Evolutionary conservation across 2,888 invertebrate species (phyloP).

Genomic region (Leptopilina myrica): DNA sequence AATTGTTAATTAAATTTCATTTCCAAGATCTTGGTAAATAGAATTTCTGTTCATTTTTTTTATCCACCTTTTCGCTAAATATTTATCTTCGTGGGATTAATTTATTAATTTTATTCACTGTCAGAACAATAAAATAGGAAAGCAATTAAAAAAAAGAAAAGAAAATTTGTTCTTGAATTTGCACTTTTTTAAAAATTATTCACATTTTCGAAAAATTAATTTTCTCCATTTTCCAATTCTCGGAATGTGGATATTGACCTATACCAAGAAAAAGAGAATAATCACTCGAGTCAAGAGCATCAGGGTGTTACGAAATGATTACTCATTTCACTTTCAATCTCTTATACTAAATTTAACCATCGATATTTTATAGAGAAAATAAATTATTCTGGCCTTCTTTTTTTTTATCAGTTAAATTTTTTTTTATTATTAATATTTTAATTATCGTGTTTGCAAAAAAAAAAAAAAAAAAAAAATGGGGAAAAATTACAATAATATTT

Average conservation of each 20-base stretch:
- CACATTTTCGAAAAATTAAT: not conserved
- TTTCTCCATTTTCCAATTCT: not conserved
- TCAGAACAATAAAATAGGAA: too few relatives aligned
- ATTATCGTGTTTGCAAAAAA: not conserved
- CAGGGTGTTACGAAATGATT: constrained; percentile 29
- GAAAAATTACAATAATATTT: not conserved
- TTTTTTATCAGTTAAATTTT: not conserved
- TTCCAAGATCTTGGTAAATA: too few relatives aligned
- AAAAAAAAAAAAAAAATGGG: not conserved
- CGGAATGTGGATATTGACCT: constrained; percentile 18
- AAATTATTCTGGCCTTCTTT: not conserved
- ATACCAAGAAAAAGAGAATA: constrained; percentile 21
- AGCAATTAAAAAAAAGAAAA: not conserved
- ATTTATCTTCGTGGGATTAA: too few relatives aligned
- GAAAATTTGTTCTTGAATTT: not conserved
- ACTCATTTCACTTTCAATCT: constrained; percentile 25
- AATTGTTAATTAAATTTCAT: too few relatives aligned
- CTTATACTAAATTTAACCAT: not conserved
- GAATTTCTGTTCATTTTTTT: too few relatives aligned
- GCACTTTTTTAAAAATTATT: not conserved
- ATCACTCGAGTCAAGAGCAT: constrained; percentile 30
- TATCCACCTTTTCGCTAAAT: too few relatives aligned
- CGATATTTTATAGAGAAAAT: not conserved
- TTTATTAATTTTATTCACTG: too few relatives aligned
- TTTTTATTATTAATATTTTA: not conserved